A percentile compares a stretch with the other conserved stretches of the same genome.
Evolutionary conservation across 2,797 vertebrate genomes (phyloP).

Genomic region (Merluccius polli): DNA sequence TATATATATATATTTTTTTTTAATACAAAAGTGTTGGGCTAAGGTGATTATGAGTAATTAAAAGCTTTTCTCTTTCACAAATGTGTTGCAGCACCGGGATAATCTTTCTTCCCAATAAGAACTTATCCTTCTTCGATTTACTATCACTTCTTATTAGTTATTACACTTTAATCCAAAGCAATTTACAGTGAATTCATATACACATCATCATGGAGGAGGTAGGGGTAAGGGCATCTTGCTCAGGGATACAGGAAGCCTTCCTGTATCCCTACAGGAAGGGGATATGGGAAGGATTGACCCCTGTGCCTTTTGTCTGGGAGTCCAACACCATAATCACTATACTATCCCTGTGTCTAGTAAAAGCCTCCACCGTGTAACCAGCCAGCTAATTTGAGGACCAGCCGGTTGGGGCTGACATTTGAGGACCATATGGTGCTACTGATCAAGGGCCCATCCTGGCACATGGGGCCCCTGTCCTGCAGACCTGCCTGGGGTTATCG

Average conservation of each 20-base stretch:
- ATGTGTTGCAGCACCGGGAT: not conserved
- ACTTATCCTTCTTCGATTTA: not conserved
- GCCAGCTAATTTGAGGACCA: conserved; percentile 1
- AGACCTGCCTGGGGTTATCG: conserved; percentile 13
- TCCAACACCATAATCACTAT: no score
- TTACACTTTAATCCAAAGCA: no score
- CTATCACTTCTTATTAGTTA: not conserved
- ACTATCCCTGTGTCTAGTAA: not conserved
- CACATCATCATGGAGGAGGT: no score
- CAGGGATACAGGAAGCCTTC: no score
- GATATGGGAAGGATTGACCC: not conserved
- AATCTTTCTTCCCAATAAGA: not conserved
- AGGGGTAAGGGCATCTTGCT: no score
- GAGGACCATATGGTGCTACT: conserved; percentile 37
- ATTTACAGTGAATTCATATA: no score
- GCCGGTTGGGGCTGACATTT: conserved; percentile 29
- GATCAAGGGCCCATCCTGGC: conserved; percentile 41
- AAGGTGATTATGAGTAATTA: not conserved
- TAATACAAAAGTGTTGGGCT: not conserved
- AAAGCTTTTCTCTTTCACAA: not conserved
- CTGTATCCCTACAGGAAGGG: not conserved
- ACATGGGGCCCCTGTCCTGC: conserved; percentile 21
- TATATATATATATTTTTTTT: no score
- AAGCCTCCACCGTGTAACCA: not conserved
- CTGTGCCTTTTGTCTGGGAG: not conserved